Evolutionary conservation across 2,888 invertebrate genomes (phyloP).

Genomic region (Reticulitermes lucifugus): DNA sequence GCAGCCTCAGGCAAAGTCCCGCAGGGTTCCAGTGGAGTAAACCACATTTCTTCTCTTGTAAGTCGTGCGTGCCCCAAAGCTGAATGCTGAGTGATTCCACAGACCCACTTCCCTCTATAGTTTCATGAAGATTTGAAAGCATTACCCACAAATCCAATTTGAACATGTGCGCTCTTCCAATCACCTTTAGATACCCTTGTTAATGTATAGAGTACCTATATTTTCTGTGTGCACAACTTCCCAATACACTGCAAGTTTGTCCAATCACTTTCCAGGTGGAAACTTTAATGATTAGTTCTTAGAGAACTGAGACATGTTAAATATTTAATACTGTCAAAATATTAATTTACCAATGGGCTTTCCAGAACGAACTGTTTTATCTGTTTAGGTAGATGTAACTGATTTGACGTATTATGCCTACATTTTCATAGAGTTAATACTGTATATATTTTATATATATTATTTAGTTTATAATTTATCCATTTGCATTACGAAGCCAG

Average conservation of each 20-base stretch:
- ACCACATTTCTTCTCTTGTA: conserved; percentile 27
- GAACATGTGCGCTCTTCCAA: background rate
- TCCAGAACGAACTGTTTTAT: too few species aligned
- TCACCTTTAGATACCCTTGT: background rate
- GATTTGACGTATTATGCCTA: too few species aligned
- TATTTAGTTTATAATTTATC: too few species aligned
- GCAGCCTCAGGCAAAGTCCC: conserved; percentile 42
- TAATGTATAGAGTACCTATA: background rate
- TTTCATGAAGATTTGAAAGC: background rate
- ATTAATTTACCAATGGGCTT: too few species aligned
- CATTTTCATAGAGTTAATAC: too few species aligned
- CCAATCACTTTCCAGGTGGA: too few species aligned
- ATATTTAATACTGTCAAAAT: too few species aligned
- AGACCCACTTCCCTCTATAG: background rate
- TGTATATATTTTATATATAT: too few species aligned
- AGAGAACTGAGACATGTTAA: too few species aligned
- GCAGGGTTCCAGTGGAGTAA: conserved; percentile 40
- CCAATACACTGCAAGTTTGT: background rate
- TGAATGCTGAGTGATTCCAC: conserved; percentile 4
- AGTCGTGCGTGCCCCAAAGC: conserved; percentile 7
- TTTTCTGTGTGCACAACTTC: background rate
- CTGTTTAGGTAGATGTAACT: too few species aligned
- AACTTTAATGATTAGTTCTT: too few species aligned
- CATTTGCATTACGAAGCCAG: too few species aligned
- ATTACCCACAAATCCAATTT: background rate